phyloP scores from a whole-genome alignment of 2,797 vertebrate species.

The Buceros bicornis region DNA sequence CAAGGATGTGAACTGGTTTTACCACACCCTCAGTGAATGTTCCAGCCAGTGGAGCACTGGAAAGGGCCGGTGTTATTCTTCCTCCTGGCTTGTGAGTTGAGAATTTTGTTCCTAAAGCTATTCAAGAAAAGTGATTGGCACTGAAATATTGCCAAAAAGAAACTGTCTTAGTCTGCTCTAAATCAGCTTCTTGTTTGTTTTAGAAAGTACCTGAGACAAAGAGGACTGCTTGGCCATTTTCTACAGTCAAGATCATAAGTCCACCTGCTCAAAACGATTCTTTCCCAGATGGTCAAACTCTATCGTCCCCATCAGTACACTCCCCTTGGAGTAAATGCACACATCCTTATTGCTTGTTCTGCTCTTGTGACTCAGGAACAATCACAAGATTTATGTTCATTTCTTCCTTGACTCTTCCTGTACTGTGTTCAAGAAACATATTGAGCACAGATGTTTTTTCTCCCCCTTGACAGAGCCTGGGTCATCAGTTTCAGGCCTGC shows the following conservation, averaged over 20 bases:
- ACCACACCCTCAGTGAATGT: not conserved
- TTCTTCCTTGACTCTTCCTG: not conserved
- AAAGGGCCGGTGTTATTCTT: not conserved
- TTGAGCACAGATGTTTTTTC: not conserved
- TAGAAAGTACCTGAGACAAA: not conserved
- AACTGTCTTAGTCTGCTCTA: not conserved
- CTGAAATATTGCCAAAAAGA: not conserved
- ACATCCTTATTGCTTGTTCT: not conserved
- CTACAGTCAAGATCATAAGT: not conserved
- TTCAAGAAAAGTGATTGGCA: not conserved
- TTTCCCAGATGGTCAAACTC: not conserved
- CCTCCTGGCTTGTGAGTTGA: not conserved
- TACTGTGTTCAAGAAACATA: not conserved
- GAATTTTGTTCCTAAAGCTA: not conserved
- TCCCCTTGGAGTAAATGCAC: not conserved
- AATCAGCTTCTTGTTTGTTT: fast-evolving
- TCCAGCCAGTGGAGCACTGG: not conserved
- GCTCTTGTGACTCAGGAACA: not conserved
- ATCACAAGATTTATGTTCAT: not conserved
- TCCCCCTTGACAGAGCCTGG: not conserved
- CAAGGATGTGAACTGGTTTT: conserved; percentile 41
- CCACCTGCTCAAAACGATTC: not conserved
- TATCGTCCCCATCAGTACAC: not conserved
- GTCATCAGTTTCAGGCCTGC: not conserved
- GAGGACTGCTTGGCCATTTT: not conserved